phyloP scores from a whole-genome alignment of 2,797 vertebrate species.

The Chiroxiphia lanceolata region DNA sequence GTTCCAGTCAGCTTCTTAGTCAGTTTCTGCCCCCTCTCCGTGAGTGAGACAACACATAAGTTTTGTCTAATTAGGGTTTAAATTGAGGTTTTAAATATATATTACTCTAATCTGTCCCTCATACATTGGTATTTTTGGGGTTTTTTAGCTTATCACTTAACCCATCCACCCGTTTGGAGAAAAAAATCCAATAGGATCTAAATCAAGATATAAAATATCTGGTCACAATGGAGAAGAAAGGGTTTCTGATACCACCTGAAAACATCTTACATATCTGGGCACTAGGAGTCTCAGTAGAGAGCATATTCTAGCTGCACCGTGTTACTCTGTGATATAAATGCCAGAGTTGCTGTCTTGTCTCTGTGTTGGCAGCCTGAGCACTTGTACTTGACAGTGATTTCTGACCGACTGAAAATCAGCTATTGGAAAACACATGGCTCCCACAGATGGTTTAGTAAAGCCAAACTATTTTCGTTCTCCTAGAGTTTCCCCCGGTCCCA shows the following conservation, averaged over 20 bases:
- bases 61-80: not conserved
- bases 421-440: not conserved
- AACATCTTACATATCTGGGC: not conserved
- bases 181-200: not conserved
- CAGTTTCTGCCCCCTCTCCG: not conserved
- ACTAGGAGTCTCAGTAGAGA: not conserved
- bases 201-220: not conserved
- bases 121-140: not conserved
- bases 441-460: not conserved
- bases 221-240: not conserved
- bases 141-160: not conserved
- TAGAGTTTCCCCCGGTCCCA: not conserved
- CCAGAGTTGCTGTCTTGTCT: not conserved
- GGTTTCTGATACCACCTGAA: not conserved
- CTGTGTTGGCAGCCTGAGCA: not conserved
- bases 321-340: not conserved
- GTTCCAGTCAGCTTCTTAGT: not conserved
- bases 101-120: not conserved
- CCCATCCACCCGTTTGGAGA: not conserved
- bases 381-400: not conserved
- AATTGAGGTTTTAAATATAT: not conserved
- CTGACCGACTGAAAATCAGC: not conserved
- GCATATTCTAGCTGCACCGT: not conserved
- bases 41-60: fast-evolving
- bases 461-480: not conserved